Evolutionary conservation across 2,888 invertebrate species (phyloP).

Genomic region (Microctonus brassicae): DNA sequence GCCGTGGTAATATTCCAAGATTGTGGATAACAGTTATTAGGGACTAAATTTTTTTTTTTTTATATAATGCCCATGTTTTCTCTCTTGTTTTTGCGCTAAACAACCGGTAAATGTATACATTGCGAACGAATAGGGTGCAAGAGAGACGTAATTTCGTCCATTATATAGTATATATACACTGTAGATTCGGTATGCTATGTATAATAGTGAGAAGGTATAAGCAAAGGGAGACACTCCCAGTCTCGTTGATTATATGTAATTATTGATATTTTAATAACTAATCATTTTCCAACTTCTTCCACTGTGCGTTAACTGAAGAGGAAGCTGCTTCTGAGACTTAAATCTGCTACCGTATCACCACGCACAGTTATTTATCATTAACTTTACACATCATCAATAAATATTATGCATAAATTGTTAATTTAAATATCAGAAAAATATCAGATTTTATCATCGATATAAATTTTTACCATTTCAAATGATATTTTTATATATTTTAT

Average conservation of each 20-base stretch:
- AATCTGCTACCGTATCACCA: constrained; percentile 63
- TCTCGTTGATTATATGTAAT: constrained; percentile 68
- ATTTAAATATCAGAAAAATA: too few species aligned
- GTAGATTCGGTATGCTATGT: constrained; percentile 12
- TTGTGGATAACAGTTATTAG: constrained; percentile 70
- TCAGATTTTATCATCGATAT: not conserved
- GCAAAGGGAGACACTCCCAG: constrained; percentile 65
- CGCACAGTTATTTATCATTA: constrained; percentile 7
- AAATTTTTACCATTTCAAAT: not conserved
- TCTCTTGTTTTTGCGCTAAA: constrained; percentile 38
- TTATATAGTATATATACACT: constrained; percentile 23
- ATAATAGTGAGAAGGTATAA: constrained; percentile 13
- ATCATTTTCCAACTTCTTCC: constrained; percentile 63
- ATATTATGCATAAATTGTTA: too few species aligned
- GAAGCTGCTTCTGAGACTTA: constrained; percentile 49
- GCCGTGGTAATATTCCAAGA: constrained; percentile 58
- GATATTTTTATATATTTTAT: not conserved
- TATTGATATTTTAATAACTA: constrained; percentile 70
- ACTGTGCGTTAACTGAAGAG: constrained; percentile 27
- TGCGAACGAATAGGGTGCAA: constrained; percentile 32
- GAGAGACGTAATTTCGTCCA: constrained; percentile 31
- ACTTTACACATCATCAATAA: not conserved
- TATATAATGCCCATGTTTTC: constrained; percentile 65
- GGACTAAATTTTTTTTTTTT: constrained; percentile 63
- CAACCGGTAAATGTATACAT: constrained; percentile 39